Percentiles rank a stretch among this genome's conserved stretches.
These are phyloP conservation scores for Pterobdella sp. DNA, from an alignment of 2,888 invertebrate genomes.

Conservation along the genomic window DNA sequence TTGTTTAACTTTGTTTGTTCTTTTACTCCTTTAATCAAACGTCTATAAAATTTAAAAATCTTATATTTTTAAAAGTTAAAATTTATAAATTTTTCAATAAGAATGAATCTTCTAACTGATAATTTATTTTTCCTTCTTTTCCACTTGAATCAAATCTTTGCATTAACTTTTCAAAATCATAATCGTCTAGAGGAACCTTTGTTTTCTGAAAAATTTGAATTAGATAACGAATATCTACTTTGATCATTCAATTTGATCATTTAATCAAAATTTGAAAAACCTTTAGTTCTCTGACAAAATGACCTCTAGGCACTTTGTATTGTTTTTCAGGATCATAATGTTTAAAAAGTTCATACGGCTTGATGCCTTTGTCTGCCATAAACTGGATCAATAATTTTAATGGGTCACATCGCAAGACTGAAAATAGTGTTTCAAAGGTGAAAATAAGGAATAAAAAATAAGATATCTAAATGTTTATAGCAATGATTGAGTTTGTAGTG, in stretches of 20 bases:
- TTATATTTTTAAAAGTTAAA: background rate
- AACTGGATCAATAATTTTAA: slow-evolving; percentile 45
- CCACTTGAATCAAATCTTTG: slow-evolving; percentile 42
- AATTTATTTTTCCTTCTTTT: slow-evolving; percentile 44
- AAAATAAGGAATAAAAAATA: background rate
- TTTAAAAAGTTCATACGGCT: slow-evolving; percentile 48
- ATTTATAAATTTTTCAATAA: slow-evolving; percentile 20
- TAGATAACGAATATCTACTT: background rate
- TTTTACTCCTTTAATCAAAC: slow-evolving; percentile 35
- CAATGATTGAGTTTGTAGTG: too few relatives aligned
- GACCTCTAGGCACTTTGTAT: slow-evolving; percentile 44
- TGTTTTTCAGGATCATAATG: slow-evolving; percentile 45
- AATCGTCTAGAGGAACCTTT: slow-evolving; percentile 44
- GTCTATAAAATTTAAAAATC: slow-evolving; percentile 22
- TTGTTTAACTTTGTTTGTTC: slow-evolving; percentile 35
- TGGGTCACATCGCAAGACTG: slow-evolving; percentile 44
- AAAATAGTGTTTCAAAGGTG: background rate
- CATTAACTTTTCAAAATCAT: slow-evolving; percentile 43
- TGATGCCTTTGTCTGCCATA: slow-evolving; percentile 45
- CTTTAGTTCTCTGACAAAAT: slow-evolving; percentile 47
- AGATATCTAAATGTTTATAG: background rate
- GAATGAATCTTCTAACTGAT: slow-evolving; percentile 42
- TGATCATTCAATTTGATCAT: background rate
- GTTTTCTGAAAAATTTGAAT: slow-evolving; percentile 40
- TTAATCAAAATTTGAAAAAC: slow-evolving; percentile 36